Evolutionary conservation across 2,797 vertebrate genomes (phyloP).

Genomic region (Rhinichthys osculus): DNA sequence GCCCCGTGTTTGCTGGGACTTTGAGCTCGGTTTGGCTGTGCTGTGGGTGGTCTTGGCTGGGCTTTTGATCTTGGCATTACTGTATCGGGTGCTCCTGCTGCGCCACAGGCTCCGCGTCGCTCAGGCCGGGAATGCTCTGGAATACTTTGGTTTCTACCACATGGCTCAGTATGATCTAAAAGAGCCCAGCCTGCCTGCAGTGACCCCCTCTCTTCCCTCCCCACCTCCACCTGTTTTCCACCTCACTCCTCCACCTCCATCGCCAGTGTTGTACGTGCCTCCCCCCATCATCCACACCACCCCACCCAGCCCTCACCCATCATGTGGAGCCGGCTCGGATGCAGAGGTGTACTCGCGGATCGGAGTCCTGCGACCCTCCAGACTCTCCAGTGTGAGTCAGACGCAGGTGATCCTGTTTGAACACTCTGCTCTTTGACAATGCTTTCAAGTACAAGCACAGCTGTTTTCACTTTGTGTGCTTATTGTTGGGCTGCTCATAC

Average conservation of each 20-base stretch:
- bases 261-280: slow-evolving; percentile 44
- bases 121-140: slow-evolving; percentile 67
- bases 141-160: slow-evolving; percentile 78
- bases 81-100: slow-evolving; percentile 75
- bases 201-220: slow-evolving; percentile 28
- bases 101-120: slow-evolving; percentile 73
- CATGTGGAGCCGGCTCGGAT: slow-evolving; percentile 73
- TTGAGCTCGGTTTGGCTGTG: slow-evolving; percentile 69
- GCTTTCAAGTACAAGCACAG: slow-evolving; percentile 20
- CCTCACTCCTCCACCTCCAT: slow-evolving; percentile 37
- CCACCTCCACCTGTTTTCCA: slow-evolving; percentile 41
- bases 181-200: slow-evolving; percentile 46
- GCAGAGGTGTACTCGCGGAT: slow-evolving; percentile 78
- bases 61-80: slow-evolving; percentile 73
- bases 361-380: slow-evolving; percentile 70
- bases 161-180: slow-evolving; percentile 75
- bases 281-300: slow-evolving; percentile 71
- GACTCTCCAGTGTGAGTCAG: slow-evolving; percentile 73
- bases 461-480: not conserved
- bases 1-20: slow-evolving; percentile 63
- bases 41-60: slow-evolving; percentile 73
- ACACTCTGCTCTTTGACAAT: slow-evolving; percentile 73
- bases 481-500: not conserved
- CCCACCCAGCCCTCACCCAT: slow-evolving; percentile 77
- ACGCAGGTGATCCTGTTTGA: slow-evolving; percentile 82